Evolutionary conservation across 2,888 invertebrate species (phyloP).

Genomic region (Cyclophora albipunctata): DNA sequence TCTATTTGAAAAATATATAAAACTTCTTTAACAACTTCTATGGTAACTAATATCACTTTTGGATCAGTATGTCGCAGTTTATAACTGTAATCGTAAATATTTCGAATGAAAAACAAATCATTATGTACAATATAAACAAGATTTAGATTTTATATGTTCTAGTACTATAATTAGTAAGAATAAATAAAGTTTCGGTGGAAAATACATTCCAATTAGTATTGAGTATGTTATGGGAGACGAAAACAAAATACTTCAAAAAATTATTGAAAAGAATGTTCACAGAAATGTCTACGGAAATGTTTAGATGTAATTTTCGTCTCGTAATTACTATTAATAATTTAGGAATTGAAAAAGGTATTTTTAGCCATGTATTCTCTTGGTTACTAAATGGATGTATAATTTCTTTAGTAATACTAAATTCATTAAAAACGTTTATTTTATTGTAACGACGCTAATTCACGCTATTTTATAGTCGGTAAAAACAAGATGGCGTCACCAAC

Average conservation of each 20-base stretch:
- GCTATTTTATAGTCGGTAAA: too few relatives aligned
- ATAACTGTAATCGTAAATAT: neutral
- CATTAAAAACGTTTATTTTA: too few relatives aligned
- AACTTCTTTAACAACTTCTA: slow-evolving; percentile 39
- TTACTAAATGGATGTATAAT: too few relatives aligned
- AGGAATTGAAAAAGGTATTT: too few relatives aligned
- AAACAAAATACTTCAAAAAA: slow-evolving; percentile 25
- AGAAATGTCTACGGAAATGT: too few relatives aligned
- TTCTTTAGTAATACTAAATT: too few relatives aligned
- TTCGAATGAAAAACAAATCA: slow-evolving; percentile 6
- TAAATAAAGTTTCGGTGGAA: slow-evolving; percentile 54
- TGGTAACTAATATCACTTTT: slow-evolving; percentile 71
- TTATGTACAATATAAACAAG: neutral
- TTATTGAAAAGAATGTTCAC: too few relatives aligned
- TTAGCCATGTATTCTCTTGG: too few relatives aligned
- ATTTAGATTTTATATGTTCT: slow-evolving; percentile 13
- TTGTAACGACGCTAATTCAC: too few relatives aligned
- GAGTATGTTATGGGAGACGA: slow-evolving; percentile 44
- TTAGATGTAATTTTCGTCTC: too few relatives aligned
- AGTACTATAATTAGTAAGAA: slow-evolving; percentile 31
- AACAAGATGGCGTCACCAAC: too few relatives aligned
- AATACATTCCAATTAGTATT: slow-evolving; percentile 33
- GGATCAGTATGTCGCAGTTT: slow-evolving; percentile 35
- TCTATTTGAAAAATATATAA: slow-evolving; percentile 35
- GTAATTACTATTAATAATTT: too few relatives aligned